Percentiles rank a stretch among this genome's conserved stretches.
These are phyloP conservation scores for Poecile atricapillus DNA, from an alignment of 2,113 vertebrate genomes.

Conservation along the genomic window DNA sequence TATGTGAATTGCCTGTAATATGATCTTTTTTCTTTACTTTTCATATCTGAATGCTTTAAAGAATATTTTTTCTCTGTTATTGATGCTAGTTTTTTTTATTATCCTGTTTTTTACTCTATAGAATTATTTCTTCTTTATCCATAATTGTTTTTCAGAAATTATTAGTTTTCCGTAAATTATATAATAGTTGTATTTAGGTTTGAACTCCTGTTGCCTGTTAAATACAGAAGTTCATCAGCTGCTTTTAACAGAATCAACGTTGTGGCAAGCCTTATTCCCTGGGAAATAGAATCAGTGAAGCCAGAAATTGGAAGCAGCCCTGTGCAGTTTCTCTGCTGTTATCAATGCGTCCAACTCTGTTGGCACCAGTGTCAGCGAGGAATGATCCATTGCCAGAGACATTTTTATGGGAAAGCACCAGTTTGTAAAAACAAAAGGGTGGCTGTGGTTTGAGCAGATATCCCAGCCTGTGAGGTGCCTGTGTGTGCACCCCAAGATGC, in stretches of 20 bases:
- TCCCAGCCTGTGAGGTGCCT: background rate
- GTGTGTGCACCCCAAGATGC: background rate
- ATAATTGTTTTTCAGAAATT: background rate
- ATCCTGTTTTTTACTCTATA: background rate
- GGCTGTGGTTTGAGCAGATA: background rate
- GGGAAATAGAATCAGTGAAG: background rate
- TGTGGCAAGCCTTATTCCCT: background rate
- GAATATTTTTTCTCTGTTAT: background rate
- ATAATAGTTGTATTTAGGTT: background rate
- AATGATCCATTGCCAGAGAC: background rate
- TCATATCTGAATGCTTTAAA: background rate
- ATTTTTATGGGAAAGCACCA: background rate
- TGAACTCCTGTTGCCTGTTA: conserved; percentile 5
- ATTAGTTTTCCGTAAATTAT: background rate
- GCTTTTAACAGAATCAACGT: background rate
- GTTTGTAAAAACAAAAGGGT: background rate
- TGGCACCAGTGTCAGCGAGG: background rate
- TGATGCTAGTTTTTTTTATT: background rate
- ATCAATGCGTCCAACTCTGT: background rate
- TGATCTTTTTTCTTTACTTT: background rate
- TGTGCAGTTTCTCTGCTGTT: background rate
- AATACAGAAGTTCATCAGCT: background rate
- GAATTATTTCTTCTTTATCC: background rate
- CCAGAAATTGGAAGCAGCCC: background rate
- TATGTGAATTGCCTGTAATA: background rate